Percentiles rank a stretch among this genome's conserved stretches.
Conservation (phyloP, 1,140 invertebrate genomes). For the Drosophila kanapiae region DNA sequence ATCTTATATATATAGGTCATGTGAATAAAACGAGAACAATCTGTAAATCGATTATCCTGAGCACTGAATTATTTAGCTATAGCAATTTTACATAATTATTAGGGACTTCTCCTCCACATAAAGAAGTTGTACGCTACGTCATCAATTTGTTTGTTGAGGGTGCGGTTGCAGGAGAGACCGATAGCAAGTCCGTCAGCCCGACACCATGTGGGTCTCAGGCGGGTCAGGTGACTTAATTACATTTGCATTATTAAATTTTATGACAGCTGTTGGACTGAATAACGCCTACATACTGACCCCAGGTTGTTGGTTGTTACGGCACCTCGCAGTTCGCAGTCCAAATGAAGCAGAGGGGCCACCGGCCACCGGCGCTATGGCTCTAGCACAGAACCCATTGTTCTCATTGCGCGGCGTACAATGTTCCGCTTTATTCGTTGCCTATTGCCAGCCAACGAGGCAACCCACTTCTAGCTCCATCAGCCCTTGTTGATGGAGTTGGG, state of each 20-base stretch:
- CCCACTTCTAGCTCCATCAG: neutral
- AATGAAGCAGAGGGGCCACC: conserved; percentile 15
- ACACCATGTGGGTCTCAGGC: conserved; percentile 9
- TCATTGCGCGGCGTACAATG: neutral
- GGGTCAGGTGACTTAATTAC: conserved; percentile 72
- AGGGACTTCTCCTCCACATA: too few relatives aligned
- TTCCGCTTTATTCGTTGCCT: conserved; percentile 19
- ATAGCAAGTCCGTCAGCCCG: neutral
- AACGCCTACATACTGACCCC: conserved; percentile 48
- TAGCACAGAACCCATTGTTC: neutral
- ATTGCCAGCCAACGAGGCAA: neutral
- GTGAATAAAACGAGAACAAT: neutral
- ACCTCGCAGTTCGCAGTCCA: conserved; percentile 15
- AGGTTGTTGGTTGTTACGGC: conserved; percentile 14
- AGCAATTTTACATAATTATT: conserved; percentile 6
- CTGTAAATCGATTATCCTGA: neutral
- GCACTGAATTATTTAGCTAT: neutral
- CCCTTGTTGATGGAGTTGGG: neutral
- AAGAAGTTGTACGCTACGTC: neutral
- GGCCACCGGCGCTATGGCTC: too few relatives aligned
- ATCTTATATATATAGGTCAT: conserved; percentile 1
- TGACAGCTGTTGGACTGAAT: conserved; percentile 68
- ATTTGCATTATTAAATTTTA: conserved; percentile 84
- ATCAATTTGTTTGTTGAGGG: conserved; percentile 40
- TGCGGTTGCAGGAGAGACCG: conserved; percentile 19